phyloP scores from a whole-genome alignment of 2,113 vertebrate genomes.

The Nettapus auritus region DNA sequence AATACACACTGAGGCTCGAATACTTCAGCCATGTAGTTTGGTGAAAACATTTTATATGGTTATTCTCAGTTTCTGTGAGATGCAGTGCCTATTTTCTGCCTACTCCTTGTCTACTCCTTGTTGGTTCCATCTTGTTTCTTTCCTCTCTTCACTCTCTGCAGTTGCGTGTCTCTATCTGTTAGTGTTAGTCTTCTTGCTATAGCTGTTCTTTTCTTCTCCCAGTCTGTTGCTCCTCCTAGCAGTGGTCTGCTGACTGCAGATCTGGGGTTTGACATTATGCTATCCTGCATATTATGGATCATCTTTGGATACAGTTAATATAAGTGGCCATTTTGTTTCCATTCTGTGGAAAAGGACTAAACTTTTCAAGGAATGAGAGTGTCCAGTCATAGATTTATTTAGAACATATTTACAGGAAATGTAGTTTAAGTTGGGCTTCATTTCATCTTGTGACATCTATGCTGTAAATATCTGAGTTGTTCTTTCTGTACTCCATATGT shows the following conservation, averaged over 20 bases:
- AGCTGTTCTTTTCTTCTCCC: no score
- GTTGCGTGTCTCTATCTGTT: background rate
- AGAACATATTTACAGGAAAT: background rate
- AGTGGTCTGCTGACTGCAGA: background rate
- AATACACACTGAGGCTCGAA: background rate
- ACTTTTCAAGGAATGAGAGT: background rate
- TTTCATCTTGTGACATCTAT: background rate
- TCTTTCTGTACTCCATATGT: background rate
- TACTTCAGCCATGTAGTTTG: background rate
- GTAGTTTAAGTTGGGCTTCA: background rate
- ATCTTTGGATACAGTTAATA: background rate
- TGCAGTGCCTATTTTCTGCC: background rate
- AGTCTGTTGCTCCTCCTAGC: background rate
- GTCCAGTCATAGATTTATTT: background rate
- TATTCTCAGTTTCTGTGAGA: background rate
- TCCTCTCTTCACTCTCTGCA: background rate
- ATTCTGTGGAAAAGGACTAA: background rate
- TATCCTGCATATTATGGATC: background rate
- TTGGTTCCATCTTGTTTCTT: background rate
- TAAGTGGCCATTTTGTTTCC: background rate
- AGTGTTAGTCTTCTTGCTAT: background rate
- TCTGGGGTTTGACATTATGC: background rate
- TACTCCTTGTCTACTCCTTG: no score
- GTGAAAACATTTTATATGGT: background rate
- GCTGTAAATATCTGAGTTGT: background rate